Conservation (phyloP, 1,140 invertebrate genomes). For the Aphelinus atriplicis region DNA sequence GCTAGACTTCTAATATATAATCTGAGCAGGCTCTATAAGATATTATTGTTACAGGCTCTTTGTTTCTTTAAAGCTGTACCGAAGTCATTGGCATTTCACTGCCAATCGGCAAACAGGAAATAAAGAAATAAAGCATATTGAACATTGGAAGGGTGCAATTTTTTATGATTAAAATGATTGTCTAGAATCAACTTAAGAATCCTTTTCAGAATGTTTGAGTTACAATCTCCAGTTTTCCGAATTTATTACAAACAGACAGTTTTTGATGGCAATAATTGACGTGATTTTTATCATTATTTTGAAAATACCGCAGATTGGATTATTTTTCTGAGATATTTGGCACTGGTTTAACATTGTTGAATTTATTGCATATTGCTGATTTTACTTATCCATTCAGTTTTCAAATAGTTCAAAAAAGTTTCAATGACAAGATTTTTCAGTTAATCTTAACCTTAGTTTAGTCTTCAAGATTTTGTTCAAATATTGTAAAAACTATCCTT, state of each 20-base stretch:
- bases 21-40: conserved; percentile 22
- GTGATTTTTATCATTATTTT: conserved; percentile 1
- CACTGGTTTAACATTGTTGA: conserved; percentile 10
- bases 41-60: conserved; percentile 24
- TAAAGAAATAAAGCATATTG: conserved; percentile 37
- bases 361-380: neutral
- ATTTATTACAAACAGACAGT: too few relatives aligned
- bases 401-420: neutral
- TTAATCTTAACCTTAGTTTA: neutral
- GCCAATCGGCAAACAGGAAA: conserved; percentile 44
- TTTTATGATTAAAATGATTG: too few relatives aligned
- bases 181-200: too few relatives aligned
- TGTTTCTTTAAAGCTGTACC: conserved; percentile 54
- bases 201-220: too few relatives aligned
- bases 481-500: conserved; percentile 11
- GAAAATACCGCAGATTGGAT: neutral
- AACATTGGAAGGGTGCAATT: conserved; percentile 13
- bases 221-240: too few relatives aligned
- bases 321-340: conserved; percentile 16
- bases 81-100: conserved; percentile 50
- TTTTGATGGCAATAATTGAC: conserved; percentile 13
- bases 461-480: conserved; percentile 12
- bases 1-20: conserved; percentile 13
- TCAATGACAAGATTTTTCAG: neutral
- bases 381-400: neutral